A percentile compares a stretch with the other conserved stretches of the same genome.
phyloP scores from a whole-genome alignment of 92 coral and sea anemone genomes.

The Anthopleura xanthogrammica region DNA sequence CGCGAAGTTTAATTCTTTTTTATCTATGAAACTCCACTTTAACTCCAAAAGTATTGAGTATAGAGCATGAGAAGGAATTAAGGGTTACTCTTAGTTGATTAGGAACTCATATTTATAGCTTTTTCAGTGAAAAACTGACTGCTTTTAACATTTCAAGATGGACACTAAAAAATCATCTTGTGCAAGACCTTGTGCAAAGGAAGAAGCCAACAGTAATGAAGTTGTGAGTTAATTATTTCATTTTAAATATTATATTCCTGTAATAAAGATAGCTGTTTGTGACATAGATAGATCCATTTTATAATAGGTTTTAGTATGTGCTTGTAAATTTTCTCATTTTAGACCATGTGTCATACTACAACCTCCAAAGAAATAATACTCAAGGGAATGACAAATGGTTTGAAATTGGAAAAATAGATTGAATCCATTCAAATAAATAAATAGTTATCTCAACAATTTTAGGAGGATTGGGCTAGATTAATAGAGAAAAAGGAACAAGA shows the following conservation, averaged over 20 bases:
- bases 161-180: neutral
- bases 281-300: too few species aligned
- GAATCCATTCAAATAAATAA: neutral
- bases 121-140: neutral
- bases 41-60: neutral
- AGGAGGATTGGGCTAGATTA: slow-evolving; percentile 6
- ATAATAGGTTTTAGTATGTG: too few species aligned
- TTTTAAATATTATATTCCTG: too few species aligned
- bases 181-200: neutral
- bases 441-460: neutral
- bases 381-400: too few species aligned
- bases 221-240: neutral
- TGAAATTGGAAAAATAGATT: too few species aligned
- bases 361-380: too few species aligned
- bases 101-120: neutral
- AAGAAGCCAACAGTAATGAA: neutral
- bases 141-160: neutral
- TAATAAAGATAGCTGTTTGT: too few species aligned
- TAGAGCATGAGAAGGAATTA: neutral
- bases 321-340: too few species aligned
- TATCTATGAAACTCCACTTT: neutral
- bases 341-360: too few species aligned
- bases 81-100: neutral
- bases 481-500: slow-evolving; percentile 17
- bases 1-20: neutral